A percentile compares a stretch with the other conserved stretches of the same genome.
Conservation (phyloP, 2,797 vertebrate genomes). For the Fundulus diaphanus region DNA sequence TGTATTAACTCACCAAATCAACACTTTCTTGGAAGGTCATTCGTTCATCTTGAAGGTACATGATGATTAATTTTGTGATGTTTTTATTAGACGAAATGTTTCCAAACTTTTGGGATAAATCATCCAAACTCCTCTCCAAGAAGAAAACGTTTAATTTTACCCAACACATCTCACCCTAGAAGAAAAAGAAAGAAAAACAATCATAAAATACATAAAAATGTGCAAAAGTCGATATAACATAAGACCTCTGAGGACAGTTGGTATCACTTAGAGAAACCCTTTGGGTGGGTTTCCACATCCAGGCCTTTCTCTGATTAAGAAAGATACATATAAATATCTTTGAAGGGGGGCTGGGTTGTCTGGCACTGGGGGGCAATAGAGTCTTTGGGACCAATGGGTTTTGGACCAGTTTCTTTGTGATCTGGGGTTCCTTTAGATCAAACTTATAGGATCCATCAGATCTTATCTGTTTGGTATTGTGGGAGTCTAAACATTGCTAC, state of each 20-base stretch:
- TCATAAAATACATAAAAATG: neutral
- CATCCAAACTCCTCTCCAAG: constrained; percentile 81
- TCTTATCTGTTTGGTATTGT: neutral
- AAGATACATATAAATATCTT: neutral
- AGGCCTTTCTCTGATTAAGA: neutral
- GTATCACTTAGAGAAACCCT: neutral
- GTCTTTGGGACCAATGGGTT: neutral
- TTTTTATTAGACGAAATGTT: constrained; percentile 85
- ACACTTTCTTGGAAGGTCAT: constrained; percentile 53
- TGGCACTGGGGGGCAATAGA: neutral
- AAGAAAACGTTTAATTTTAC: constrained; percentile 81
- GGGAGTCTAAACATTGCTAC: neutral
- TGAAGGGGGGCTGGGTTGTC: neutral
- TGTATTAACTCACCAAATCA: constrained; percentile 59
- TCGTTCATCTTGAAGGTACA: constrained; percentile 80
- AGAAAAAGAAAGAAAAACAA: constrained; percentile 9
- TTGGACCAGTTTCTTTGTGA: neutral
- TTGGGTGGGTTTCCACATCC: neutral
- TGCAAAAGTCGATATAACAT: neutral
- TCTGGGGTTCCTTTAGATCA: neutral
- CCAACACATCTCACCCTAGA: constrained; percentile 83
- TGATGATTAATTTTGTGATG: constrained; percentile 79
- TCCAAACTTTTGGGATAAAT: constrained; percentile 81
- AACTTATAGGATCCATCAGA: neutral
- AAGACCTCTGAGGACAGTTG: neutral